A percentile compares a stretch with the other conserved stretches of the same genome.
Evolutionary conservation across 2,888 invertebrate species (phyloP).

Genomic region (Parelbella ahira): DNA sequence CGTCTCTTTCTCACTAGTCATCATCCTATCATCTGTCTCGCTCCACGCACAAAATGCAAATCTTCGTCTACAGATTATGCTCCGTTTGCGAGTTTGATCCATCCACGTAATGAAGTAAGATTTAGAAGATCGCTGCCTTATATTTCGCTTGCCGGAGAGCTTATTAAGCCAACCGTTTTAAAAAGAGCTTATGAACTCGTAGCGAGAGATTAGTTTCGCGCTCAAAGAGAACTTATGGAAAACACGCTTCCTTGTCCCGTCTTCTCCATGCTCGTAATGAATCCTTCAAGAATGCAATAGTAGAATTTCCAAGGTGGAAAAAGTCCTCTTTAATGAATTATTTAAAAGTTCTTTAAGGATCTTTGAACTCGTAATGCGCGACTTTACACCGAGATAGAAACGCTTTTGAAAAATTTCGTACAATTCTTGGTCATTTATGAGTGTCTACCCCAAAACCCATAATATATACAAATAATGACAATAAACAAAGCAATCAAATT

Average conservation of each 20-base stretch:
- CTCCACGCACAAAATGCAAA: slow-evolving; percentile 38
- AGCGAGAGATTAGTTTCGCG: slow-evolving; percentile 8
- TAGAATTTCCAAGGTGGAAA: too few species aligned
- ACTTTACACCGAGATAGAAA: too few species aligned
- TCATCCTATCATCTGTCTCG: slow-evolving; percentile 32
- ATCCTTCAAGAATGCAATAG: too few species aligned
- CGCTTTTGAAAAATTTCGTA: too few species aligned
- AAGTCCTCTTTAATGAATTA: too few species aligned
- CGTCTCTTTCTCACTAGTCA: slow-evolving; percentile 27
- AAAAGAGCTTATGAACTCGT: slow-evolving; percentile 20
- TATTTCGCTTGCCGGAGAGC: slow-evolving; percentile 33
- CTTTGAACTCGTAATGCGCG: not conserved
- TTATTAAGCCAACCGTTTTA: slow-evolving; percentile 31
- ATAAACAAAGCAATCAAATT: too few species aligned
- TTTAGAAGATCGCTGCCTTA: slow-evolving; percentile 39
- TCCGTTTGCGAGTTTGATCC: slow-evolving; percentile 45
- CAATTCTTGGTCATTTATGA: too few species aligned
- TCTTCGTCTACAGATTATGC: slow-evolving; percentile 41
- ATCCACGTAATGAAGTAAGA: slow-evolving; percentile 55
- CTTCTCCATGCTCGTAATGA: not conserved
- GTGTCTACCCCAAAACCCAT: too few species aligned
- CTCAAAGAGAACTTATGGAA: slow-evolving; percentile 11
- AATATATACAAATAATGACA: too few species aligned
- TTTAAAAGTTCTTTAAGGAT: too few species aligned
- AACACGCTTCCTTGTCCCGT: slow-evolving; percentile 5